Evolutionary conservation across 1,140 invertebrate species (phyloP).

Genomic region (Apis florea): DNA sequence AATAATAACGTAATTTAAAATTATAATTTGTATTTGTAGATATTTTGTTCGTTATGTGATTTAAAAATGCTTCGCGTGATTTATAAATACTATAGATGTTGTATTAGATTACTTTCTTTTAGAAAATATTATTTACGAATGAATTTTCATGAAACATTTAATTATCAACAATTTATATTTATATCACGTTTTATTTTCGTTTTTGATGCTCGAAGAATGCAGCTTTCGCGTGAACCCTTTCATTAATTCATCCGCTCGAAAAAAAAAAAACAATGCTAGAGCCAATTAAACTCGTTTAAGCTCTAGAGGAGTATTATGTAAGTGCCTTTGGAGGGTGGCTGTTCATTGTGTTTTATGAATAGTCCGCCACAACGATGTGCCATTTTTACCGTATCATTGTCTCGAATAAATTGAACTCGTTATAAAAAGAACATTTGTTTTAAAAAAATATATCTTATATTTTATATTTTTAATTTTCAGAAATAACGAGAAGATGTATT

Average conservation of each 20-base stretch:
- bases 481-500: neutral
- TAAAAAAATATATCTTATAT: neutral
- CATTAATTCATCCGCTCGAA: constrained; percentile 41
- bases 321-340: constrained; percentile 55
- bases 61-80: no score
- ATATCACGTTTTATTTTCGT: neutral
- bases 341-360: constrained; percentile 59
- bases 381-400: constrained; percentile 38
- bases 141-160: neutral
- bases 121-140: neutral
- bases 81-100: no score
- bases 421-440: neutral
- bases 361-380: constrained; percentile 27
- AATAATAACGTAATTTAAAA: no score
- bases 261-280: constrained; percentile 51
- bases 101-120: no score
- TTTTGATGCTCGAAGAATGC: neutral
- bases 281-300: constrained; percentile 69
- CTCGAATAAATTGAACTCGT: constrained; percentile 1
- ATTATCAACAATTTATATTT: neutral
- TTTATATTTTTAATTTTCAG: constrained; percentile 28
- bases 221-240: constrained; percentile 33
- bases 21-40: no score
- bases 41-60: no score
- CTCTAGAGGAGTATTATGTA: constrained; percentile 59